Base-by-base conservation (phyloP, 1,140 invertebrate species). In the Cylas formicarius region DNA sequence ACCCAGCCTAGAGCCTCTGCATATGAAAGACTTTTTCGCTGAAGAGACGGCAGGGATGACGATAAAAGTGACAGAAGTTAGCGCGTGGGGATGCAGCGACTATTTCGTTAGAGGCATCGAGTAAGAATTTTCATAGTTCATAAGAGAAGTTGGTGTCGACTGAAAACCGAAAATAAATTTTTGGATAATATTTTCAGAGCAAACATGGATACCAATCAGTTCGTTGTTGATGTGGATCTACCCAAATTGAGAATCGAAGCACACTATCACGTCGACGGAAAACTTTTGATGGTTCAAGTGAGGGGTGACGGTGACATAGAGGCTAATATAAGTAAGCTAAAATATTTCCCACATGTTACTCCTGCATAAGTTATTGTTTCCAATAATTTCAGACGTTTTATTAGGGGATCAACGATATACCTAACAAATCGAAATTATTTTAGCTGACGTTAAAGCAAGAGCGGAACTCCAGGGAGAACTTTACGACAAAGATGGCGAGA, bases 301-400 rank as follows among this genome's bases (percentile, higher is more conserved):
- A 66, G 67, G 22, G 79, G 80, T 13, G 71, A 65, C 8, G 80
- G 80, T 0, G 68, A 71, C 0, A 64, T 81, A 45, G 64, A 59
- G n/a, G 76, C 72, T 2, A 81, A 81, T 56, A 72, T 80, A 10
- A 78, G 72, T 74, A 62, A 69, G 69, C 72, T 36, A 23, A n/a
- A n/a, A n/a, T n/a, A n/a, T n/a, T n/a, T n/a, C 28, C 17, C 28
- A 29, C 3, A 4, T 29, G 28, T n/a, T n/a, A n/a, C n/a, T n/a
- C n/a, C n/a, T n/a, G n/a, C n/a, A n/a, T n/a, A n/a, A n/a, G n/a
- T n/a, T n/a, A n/a, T n/a, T n/a, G n/a, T n/a, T n/a, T n/a, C n/a
- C n/a, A n/a, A n/a, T n/a, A n/a, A n/a, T n/a, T n/a, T n/a, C n/a
- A n/a, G n/a, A n/a, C n/a, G n/a, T n/a, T n/a, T n/a, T n/a, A n/a